Conservation (phyloP, 1,140 invertebrate genomes). For the Trichonephila inaurata region DNA sequence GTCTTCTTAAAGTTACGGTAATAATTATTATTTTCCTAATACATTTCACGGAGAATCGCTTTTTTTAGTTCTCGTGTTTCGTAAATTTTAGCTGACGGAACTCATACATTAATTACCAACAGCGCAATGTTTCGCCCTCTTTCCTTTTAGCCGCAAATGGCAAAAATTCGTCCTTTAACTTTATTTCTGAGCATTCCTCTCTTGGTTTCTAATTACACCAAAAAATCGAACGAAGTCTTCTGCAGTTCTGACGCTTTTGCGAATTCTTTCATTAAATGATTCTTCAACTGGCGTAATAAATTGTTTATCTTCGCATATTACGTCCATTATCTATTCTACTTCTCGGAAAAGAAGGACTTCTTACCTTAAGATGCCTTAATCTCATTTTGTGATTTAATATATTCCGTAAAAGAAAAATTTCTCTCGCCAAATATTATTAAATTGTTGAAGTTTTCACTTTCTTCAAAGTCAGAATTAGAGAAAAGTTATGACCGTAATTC, state of each 20-base stretch:
- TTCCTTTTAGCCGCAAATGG: neutral
- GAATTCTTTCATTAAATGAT: slow-evolving; percentile 35
- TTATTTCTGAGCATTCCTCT: neutral
- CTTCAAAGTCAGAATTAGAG: slow-evolving; percentile 34
- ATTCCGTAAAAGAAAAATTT: slow-evolving; percentile 24
- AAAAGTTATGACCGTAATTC: slow-evolving; percentile 29
- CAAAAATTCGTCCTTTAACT: neutral
- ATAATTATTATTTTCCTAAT: neutral
- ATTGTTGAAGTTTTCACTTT: slow-evolving; percentile 44
- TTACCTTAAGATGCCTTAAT: slow-evolving; percentile 36
- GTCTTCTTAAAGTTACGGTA: neutral
- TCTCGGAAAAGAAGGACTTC: neutral
- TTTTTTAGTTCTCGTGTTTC: neutral
- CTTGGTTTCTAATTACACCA: neutral
- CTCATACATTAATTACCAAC: slow-evolving; percentile 1
- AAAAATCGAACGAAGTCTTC: neutral
- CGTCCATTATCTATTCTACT: slow-evolving; percentile 15
- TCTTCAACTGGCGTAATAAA: slow-evolving; percentile 42
- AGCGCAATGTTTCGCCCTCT: neutral
- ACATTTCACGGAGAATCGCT: neutral
- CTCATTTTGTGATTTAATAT: slow-evolving; percentile 43
- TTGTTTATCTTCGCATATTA: slow-evolving; percentile 45
- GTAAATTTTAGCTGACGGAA: neutral
- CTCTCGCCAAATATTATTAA: slow-evolving; percentile 40
- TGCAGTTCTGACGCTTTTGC: neutral